Base-by-base conservation (phyloP, 2,113 vertebrate species). In the Otus sunia region DNA sequence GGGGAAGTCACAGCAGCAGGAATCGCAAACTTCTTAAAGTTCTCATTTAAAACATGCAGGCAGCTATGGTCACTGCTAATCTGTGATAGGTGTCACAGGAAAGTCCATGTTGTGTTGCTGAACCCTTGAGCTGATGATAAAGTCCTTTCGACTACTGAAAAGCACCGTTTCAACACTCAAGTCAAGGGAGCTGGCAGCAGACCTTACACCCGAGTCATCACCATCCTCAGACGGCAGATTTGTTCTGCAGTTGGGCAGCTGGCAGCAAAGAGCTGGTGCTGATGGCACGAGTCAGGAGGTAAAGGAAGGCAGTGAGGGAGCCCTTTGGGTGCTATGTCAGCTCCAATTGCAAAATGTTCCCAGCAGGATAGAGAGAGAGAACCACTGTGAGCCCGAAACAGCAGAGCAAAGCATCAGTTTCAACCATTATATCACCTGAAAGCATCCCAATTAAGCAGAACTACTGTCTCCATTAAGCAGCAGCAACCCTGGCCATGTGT, bases 111-210 rank as follows among this genome's bases (percentile, higher is more conserved):
- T 39, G 34, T 19, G 20, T 55, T 58, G 41, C 53, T 41, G 64
- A 78, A 8, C 37, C 19, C n/a, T 29, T n/a, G 23, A 43, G 68
- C 52, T 63, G 69, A 17, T 25, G 72, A 15, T 45, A 3, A 84
- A 78, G 20, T 26, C 39, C 39, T 91, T 76, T 36, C 1, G 5
- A 9, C 14, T 27, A 10, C 49, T 30, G 52, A 37, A 43, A 62
- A 59, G 15, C 1, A 0, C 15, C 0, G 0, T 49, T 86, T 64
- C 30, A n/a, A n/a, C 5, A 1, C 60, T n/a, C 26, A 2, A 14
- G 49, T 15, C 18, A 5, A 50, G 45, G 62, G 8, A 39, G 39
- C 37, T 47, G 81, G 26, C 73, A 74, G 73, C 52, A 82, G 39
- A 47, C 34, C 73, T 79, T 39, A 20, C 39, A 8, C 43, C 41